Base-by-base conservation (phyloP, 2,888 invertebrate species). In the Platycheirus albimanus region DNA sequence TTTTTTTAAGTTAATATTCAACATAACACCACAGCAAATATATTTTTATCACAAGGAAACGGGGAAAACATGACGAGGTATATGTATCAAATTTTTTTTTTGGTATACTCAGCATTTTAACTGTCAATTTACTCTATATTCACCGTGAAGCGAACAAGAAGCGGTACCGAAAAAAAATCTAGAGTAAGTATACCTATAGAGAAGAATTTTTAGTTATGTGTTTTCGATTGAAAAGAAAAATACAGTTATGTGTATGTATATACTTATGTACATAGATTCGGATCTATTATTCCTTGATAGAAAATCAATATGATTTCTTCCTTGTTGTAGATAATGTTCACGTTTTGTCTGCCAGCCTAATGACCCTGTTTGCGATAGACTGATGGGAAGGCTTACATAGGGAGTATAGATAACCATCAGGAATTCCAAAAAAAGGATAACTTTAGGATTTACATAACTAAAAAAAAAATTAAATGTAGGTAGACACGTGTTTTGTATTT, bases 221-320 rank as follows among this genome's bases (percentile, higher is more conserved):
- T 28, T 43, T 52, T 71, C 52, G 28, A 74, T 64, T 49, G 54
- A 74, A 56, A 36, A 38, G 38, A 56, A 24, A 58, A 4, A 58
- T 0, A 41, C 7, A 61, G 11, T 30, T n/a, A n/a, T n/a, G n/a
- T n/a, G n/a, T n/a, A n/a, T n/a, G n/a, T n/a, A n/a, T n/a, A n/a
- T n/a, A n/a, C n/a, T n/a, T n/a, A n/a, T n/a, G n/a, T 61, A 61
- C 43, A 61, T 51, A 75, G 49, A 75, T 67, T 75, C 10, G 24
- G 43, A 67, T 75, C 67, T 67, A 43, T 67, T 58, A 75, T 58
- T 43, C 30, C 51, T 67, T 75, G 67, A 75, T 52, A 75, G 33
- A 67, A 67, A 67, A 75, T 75, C 75, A 45, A 75, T 67, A 75
- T 11, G 7, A 28, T n/a, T 52, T 61, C 43, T 58, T 61, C 61